Conservation (phyloP, 2,113 vertebrate genomes). For the Stegastes partitus region DNA sequence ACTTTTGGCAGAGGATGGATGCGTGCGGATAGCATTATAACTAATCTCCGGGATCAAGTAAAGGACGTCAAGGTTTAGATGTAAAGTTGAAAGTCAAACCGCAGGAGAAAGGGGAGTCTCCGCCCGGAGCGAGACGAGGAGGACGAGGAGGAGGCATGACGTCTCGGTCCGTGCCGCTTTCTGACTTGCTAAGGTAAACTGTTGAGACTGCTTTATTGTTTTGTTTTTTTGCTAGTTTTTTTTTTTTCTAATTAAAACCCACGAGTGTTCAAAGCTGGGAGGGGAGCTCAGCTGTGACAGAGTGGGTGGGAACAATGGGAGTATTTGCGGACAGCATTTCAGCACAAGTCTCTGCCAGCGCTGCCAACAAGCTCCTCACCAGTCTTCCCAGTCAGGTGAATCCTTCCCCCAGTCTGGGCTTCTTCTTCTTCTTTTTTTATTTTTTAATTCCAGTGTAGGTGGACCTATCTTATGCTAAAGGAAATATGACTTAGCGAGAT, state of each 20-base stretch:
- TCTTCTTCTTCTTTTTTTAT: neutral
- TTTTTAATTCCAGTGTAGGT: neutral
- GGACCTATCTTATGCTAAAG: neutral
- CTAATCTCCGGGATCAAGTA: slow-evolving; percentile 1
- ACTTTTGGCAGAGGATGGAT: slow-evolving; percentile 48
- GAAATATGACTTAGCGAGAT: slow-evolving; percentile 9
- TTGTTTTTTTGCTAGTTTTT: neutral
- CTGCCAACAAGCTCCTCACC: slow-evolving; percentile 39
- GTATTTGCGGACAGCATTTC: slow-evolving; percentile 49
- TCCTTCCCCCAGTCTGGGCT: neutral
- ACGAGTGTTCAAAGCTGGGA: slow-evolving; percentile 43
- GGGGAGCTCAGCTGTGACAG: slow-evolving; percentile 16
- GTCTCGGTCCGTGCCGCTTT: slow-evolving; percentile 36
- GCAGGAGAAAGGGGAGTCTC: slow-evolving; percentile 59
- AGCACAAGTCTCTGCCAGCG: slow-evolving; percentile 31
- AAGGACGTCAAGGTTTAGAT: slow-evolving; percentile 39
- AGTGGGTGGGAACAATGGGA: slow-evolving; percentile 72
- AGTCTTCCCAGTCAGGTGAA: slow-evolving; percentile 62
- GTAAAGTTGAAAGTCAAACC: slow-evolving; percentile 69
- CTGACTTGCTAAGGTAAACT: slow-evolving; percentile 56
- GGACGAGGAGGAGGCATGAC: slow-evolving; percentile 55
- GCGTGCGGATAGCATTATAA: slow-evolving; percentile 27
- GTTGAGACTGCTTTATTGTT: slow-evolving; percentile 3
- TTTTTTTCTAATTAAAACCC: neutral
- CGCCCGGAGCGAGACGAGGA: slow-evolving; percentile 47